Evolutionary conservation across 2,113 vertebrate genomes (phyloP).

Genomic region (Melanerpes aurifrons): DNA sequence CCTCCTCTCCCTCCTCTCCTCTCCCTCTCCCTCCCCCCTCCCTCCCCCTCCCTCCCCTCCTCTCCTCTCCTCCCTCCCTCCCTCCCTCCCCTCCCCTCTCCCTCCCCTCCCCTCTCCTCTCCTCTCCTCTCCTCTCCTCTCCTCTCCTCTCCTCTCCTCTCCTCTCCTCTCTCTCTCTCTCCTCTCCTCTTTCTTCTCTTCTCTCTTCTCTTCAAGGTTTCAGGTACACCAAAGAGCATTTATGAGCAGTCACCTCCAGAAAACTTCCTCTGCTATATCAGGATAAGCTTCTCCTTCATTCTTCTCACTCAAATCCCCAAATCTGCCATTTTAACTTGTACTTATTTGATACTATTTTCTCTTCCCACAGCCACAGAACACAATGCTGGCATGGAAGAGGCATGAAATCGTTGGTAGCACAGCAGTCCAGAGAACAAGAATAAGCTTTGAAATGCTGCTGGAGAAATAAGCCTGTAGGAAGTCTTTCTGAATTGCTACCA

Average conservation of each 20-base stretch:
- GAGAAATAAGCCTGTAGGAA: neutral
- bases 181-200: too few relatives aligned
- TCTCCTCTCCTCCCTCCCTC: too few relatives aligned
- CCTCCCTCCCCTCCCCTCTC: too few relatives aligned
- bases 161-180: too few relatives aligned
- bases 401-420: neutral
- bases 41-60: too few relatives aligned
- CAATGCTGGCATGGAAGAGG: neutral
- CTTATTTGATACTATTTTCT: neutral
- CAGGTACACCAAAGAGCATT: neutral
- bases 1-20: too few relatives aligned
- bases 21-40: too few relatives aligned
- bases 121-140: too few relatives aligned
- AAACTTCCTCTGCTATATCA: neutral
- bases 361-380: neutral
- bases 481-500: neutral
- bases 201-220: neutral
- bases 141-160: too few relatives aligned
- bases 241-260: neutral
- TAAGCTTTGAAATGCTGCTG: neutral
- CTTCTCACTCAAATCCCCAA: neutral
- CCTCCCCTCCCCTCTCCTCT: too few relatives aligned
- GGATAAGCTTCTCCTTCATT: neutral
- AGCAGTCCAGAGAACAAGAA: neutral
- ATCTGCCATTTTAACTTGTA: neutral